Percentiles rank a stretch among this genome's conserved stretches.
Conservation (phyloP, 1,140 invertebrate genomes). For the Galleria mellonella region DNA sequence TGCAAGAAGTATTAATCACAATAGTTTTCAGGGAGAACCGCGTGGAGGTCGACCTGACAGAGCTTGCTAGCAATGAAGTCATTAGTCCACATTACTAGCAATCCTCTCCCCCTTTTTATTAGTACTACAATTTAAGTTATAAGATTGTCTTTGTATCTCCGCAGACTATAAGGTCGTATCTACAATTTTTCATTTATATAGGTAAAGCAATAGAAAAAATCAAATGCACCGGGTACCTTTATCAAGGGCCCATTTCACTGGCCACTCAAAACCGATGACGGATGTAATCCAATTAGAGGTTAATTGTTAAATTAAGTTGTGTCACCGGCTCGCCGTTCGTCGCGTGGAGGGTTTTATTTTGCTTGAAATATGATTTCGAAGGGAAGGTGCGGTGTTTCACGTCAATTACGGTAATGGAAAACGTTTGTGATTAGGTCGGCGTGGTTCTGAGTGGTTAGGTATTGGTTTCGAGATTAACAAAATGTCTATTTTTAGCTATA, state of each 20-base stretch:
- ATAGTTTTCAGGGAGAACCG: too few relatives aligned
- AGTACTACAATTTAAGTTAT: too few relatives aligned
- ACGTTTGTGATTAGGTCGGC: constrained; percentile 12
- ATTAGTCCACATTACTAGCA: too few relatives aligned
- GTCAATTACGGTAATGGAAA: constrained; percentile 57
- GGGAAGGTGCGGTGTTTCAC: constrained; percentile 41
- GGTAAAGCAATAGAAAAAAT: too few relatives aligned
- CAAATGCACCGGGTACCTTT: too few relatives aligned
- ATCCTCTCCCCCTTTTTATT: too few relatives aligned
- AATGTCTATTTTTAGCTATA: neutral
- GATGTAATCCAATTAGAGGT: constrained; percentile 68
- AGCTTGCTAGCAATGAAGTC: too few relatives aligned
- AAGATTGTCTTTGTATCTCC: too few relatives aligned
- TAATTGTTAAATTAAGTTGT: constrained; percentile 71
- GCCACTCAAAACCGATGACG: constrained; percentile 43
- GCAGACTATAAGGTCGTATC: too few relatives aligned
- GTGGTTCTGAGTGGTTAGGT: neutral
- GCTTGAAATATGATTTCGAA: constrained; percentile 52
- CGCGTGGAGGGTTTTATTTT: constrained; percentile 44
- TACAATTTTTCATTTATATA: too few relatives aligned
- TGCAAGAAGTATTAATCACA: too few relatives aligned
- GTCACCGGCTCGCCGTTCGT: constrained; percentile 19
- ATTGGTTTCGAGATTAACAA: neutral
- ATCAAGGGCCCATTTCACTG: neutral
- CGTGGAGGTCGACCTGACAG: too few relatives aligned